A percentile compares a stretch with the other conserved stretches of the same genome.
Evolutionary conservation across 2,113 vertebrate genomes (phyloP).

Genomic region (Semicossyphus pulcher): DNA sequence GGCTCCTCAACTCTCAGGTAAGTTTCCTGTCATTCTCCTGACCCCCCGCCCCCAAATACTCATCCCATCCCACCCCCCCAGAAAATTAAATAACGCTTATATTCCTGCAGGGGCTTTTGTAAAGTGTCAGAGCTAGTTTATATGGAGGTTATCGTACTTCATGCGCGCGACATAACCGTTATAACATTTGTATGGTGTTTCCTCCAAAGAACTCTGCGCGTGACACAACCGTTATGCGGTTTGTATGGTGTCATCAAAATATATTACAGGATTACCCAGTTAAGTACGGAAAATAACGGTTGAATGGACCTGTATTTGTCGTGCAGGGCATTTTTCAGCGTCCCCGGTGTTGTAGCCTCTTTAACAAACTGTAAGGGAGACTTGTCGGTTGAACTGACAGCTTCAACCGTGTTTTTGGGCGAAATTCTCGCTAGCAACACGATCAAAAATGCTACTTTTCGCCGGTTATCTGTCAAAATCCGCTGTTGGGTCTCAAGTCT

Average conservation of each 20-base stretch:
- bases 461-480: constrained; percentile 2
- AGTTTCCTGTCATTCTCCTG: constrained; percentile 44
- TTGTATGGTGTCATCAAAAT: background rate
- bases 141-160: constrained; percentile 5
- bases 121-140: background rate
- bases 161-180: background rate
- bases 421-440: background rate
- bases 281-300: constrained; percentile 8
- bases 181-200: background rate
- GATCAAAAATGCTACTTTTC: constrained; percentile 5
- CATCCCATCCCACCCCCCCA: constrained; percentile 2
- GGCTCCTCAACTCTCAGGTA: constrained; percentile 59
- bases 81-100: background rate
- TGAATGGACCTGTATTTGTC: background rate
- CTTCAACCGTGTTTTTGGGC: background rate
- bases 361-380: background rate
- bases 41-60: background rate
- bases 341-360: background rate
- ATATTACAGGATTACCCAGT: background rate
- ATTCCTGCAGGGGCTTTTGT: background rate
- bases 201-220: background rate
- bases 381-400: background rate
- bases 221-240: background rate
- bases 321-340: background rate
- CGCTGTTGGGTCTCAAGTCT: background rate